These are phyloP conservation scores for Caracal caracal DNA, from an alignment of 2,113 vertebrate genomes.

Conservation along the genomic window DNA sequence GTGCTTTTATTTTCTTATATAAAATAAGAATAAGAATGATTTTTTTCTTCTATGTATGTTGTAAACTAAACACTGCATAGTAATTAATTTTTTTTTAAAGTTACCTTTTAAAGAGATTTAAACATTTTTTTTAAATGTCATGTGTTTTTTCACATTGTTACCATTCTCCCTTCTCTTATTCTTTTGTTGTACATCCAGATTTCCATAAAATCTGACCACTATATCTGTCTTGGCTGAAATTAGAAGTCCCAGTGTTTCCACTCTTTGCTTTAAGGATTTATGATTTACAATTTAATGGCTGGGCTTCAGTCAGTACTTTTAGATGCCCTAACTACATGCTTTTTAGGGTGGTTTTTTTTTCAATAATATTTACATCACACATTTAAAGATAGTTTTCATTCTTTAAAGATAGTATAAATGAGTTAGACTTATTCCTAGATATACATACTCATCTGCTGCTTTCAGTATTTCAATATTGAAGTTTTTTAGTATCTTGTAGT, in stretches of 20 bases:
- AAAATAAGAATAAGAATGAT: too few relatives aligned
- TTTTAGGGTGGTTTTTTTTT: background rate
- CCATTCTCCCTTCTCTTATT: background rate
- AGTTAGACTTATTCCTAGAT: slow-evolving; percentile 16
- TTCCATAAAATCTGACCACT: background rate
- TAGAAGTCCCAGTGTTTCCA: background rate
- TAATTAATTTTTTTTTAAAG: slow-evolving; percentile 24
- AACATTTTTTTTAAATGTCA: background rate
- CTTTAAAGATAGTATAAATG: background rate
- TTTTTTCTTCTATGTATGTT: background rate
- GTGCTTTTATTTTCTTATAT: background rate
- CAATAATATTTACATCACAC: background rate
- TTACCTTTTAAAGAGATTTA: slow-evolving; percentile 14
- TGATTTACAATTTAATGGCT: background rate
- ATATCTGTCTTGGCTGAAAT: background rate
- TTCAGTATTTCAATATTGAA: background rate
- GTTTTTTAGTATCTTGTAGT: background rate
- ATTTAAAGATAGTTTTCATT: slow-evolving; percentile 1
- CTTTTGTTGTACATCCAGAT: background rate
- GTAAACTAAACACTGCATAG: background rate
- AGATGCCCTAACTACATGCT: background rate
- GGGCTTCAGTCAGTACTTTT: background rate
- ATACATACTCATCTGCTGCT: background rate
- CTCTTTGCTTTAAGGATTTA: background rate
- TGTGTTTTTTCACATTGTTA: background rate